phyloP scores from a whole-genome alignment of 2,797 vertebrate genomes.

The Pachyuromys duprasi region DNA sequence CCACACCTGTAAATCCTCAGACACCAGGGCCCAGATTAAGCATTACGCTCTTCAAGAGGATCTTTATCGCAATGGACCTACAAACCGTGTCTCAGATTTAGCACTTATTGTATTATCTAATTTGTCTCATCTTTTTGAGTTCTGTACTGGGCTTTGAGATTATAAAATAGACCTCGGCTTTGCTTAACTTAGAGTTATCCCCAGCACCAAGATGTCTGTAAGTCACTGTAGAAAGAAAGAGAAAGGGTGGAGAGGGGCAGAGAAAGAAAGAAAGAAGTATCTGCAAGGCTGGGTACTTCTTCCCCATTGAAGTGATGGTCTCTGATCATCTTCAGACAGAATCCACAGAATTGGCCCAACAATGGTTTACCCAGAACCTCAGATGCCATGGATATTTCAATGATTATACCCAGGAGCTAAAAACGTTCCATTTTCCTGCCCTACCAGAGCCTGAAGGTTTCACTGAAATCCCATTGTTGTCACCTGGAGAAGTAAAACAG shows the following conservation, averaged over 20 bases:
- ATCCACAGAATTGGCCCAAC: rapidly evolving
- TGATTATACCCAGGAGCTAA: background rate
- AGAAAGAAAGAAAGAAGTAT: background rate
- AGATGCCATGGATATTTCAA: rapidly evolving
- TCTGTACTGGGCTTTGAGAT: background rate
- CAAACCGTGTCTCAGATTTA: background rate
- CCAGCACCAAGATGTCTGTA: background rate
- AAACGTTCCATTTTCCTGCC: background rate
- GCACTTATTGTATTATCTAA: background rate
- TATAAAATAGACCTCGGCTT: background rate
- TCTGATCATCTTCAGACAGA: background rate
- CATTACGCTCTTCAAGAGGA: background rate
- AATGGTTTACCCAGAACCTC: rapidly evolving
- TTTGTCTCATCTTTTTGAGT: background rate
- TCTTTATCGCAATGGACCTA: too few relatives aligned
- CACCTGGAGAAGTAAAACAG: background rate
- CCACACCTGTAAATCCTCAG: background rate
- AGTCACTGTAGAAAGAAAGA: background rate
- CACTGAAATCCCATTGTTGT: background rate
- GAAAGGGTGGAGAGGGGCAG: background rate
- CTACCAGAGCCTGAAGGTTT: background rate
- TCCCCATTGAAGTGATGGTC: rapidly evolving
- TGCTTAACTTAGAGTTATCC: background rate
- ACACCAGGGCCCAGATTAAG: background rate
- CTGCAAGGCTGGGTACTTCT: background rate